Evolutionary conservation across 1,140 invertebrate genomes (phyloP), one percentile per base, ranked within the genome.

Genomic region (Lepidurus packardi): DNA sequence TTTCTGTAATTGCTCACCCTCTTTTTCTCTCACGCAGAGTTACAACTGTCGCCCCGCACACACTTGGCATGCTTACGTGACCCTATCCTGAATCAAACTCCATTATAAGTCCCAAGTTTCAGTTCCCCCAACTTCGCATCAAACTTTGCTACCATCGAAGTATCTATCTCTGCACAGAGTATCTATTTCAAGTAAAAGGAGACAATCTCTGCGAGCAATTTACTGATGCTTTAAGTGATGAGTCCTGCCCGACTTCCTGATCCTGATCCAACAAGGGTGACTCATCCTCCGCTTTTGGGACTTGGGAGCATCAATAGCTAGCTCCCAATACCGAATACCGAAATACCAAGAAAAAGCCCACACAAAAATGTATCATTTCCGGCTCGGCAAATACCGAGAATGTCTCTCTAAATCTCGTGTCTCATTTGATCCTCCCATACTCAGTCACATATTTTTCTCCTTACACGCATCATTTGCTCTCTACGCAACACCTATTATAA

Each of bases 21-120:
- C 53, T 65, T 65, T 10, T 65, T 21, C 53, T 65, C 13, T 21
- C 21, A 65, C 8, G 53, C 53, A 65, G 21, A 65, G 53, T 65
- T 65, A 21, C 53, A 65, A 65, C 53, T 65, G 53, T 65, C 53
- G 53, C 53, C 13, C n/a, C 53, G 45, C 16, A 65, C 21, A 65
- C 53, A 13, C 21, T 21, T 16, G 13, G 16, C 53, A 16, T 65
- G 6, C 53, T 16, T 65, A n/a, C 8, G 16, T 1, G 53, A 65
- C 53, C 21, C 53, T 13, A 65, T 65, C 53, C 53, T 21, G 16
- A 21, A 65, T 65, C 53, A 4, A 21, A 65, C 53, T 65, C 53
- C 53, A 65, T 65, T 65, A 65, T 21, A 65, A 65, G n/a, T 65
- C n/a, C n/a, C 53, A 13, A 65, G 21, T 21, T 65, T 65, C 13